Percentiles rank a stretch among this genome's conserved stretches.
Evolutionary conservation across 2,888 invertebrate species (phyloP).

Genomic region (Oligia latruncula): DNA sequence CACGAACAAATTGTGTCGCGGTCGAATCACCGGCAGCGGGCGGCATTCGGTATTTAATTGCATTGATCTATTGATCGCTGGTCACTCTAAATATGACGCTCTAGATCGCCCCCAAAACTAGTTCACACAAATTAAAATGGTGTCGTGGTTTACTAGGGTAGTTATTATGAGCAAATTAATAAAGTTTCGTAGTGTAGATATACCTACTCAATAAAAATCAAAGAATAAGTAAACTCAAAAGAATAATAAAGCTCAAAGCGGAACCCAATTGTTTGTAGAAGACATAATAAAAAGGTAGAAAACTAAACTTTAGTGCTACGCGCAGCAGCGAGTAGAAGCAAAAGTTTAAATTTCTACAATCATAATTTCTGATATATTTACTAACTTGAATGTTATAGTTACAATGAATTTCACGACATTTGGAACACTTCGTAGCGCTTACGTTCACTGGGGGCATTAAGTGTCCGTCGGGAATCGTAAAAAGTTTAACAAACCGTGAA

Average conservation of each 20-base stretch:
- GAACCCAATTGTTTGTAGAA: constrained; percentile 16
- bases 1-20: constrained; percentile 40
- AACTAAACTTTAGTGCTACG: constrained; percentile 20
- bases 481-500: constrained; percentile 54
- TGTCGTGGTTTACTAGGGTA: constrained; percentile 1
- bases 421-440: constrained; percentile 30
- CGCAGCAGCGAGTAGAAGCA: constrained; percentile 6
- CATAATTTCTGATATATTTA: constrained; percentile 47
- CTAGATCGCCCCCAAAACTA: constrained; percentile 44
- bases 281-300: constrained; percentile 22
- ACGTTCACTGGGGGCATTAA: constrained; percentile 31
- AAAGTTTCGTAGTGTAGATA: neutral
- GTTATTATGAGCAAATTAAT: neutral
- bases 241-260: constrained; percentile 4
- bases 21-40: constrained; percentile 25
- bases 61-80: constrained; percentile 54
- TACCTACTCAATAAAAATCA: constrained; percentile 9
- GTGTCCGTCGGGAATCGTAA: constrained; percentile 38
- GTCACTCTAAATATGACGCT: constrained; percentile 34
- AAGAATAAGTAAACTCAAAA: constrained; percentile 10
- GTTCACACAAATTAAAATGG: constrained; percentile 42
- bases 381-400: constrained; percentile 32
- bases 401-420: constrained; percentile 44
- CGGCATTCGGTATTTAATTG: constrained; percentile 49
- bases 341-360: constrained; percentile 35